Percentiles rank a stretch among this genome's conserved stretches.
Conservation (phyloP, 2,113 vertebrate species). For the Egretta garzetta region DNA sequence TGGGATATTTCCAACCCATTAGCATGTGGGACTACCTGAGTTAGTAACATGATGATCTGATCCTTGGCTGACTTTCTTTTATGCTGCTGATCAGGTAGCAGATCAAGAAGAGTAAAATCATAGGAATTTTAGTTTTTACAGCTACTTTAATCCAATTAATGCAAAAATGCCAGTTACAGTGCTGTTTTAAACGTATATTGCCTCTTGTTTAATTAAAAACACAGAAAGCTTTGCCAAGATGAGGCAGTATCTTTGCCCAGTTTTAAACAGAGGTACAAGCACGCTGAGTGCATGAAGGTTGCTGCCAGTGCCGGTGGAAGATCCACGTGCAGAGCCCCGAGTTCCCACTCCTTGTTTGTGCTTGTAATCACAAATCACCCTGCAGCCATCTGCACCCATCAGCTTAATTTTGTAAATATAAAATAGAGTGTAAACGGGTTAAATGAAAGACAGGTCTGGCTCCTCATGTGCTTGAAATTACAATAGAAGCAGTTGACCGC, state of each 20-base stretch:
- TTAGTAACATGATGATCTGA: not conserved
- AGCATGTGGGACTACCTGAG: not conserved
- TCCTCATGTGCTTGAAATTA: not conserved
- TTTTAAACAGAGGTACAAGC: not conserved
- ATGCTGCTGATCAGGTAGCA: accelerated
- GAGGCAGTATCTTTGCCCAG: not conserved
- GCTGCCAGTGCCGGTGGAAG: not conserved
- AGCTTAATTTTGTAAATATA: not conserved
- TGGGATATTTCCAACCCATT: not conserved
- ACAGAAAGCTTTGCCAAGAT: not conserved
- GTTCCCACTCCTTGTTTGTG: not conserved
- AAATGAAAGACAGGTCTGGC: not conserved
- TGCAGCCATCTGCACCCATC: not conserved
- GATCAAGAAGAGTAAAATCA: not conserved
- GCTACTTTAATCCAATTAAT: not conserved
- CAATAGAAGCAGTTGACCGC: not conserved
- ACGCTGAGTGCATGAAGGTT: not conserved
- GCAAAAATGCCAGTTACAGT: not conserved
- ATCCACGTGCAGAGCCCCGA: not conserved
- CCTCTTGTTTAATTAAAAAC: not conserved
- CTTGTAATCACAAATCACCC: not conserved
- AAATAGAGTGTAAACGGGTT: not conserved
- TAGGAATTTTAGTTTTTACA: not conserved
- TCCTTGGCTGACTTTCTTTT: not conserved
- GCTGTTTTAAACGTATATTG: not conserved